Evolutionary conservation across 2,113 vertebrate genomes (phyloP), one percentile per base, ranked within the genome.

Genomic region (Menidia beryllina): DNA sequence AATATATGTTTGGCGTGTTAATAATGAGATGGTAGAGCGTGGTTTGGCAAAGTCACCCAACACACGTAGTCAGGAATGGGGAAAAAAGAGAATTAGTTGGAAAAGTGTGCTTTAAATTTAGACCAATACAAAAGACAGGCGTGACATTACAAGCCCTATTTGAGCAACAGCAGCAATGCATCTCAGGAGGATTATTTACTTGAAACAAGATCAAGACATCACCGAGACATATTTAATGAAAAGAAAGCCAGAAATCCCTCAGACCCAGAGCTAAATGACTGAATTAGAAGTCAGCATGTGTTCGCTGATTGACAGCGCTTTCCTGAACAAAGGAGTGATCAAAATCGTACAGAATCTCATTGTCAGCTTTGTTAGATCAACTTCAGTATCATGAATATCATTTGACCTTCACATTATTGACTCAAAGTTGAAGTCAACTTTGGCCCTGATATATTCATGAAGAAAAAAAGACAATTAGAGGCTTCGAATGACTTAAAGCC

Each of bases 181-280:
- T 72, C 65, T 77, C 14, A 57, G 66, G 69, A 50, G 80, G 80
- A 85, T 80, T 68, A 82, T 67, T 67, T 76, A 77, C 60, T 54
- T 61, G 79, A 69, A 87, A 81, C 64, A 72, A 71, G 81, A 84
- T 85, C 83, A 83, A 73, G 67, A 76, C 49, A 21, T 56, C 76
- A 57, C 79, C 66, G 78, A 79, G 80, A 61, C 43, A 61, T 56
- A 38, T 85, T 87, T 88, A 83, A 91, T 85, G 84, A 88, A 85
- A 84, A 36, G 47, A 65, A 77, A 72, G 47, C 58, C 48, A 72
- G 26, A 64, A 77, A 86, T 74, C 56, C 56, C 69, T 72, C 73
- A 79, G 41, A 84, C 49, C 56, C 71, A 26, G 47, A 77, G 70
- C 77, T 38, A 67, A 86, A 77, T 59, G 53, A 69, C 61, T 69